These are phyloP conservation scores for Callyntrura guangdongensis DNA, from an alignment of 2,888 invertebrate species.

Conservation along the genomic window DNA sequence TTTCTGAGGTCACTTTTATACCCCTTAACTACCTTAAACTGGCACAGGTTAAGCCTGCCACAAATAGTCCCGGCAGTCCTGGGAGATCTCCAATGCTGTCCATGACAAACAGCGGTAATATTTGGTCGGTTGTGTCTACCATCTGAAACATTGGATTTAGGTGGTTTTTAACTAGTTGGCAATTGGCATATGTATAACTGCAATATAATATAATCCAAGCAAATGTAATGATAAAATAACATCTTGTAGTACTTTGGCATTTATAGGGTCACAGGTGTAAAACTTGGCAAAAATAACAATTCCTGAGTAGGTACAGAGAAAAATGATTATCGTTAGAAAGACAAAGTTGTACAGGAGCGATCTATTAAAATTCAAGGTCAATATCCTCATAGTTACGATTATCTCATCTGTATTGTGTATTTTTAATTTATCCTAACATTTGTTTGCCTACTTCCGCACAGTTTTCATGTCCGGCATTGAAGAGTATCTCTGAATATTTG, in stretches of 20 bases:
- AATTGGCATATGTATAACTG: too few species aligned
- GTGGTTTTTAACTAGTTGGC: too few species aligned
- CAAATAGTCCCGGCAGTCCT: slow-evolving; percentile 87
- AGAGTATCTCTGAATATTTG: slow-evolving; percentile 80
- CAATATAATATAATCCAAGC: too few species aligned
- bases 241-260: slow-evolving; percentile 87
- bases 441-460: slow-evolving; percentile 63
- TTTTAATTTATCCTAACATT: too few species aligned
- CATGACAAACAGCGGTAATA: slow-evolving; percentile 87
- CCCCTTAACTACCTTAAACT: slow-evolving; percentile 77
- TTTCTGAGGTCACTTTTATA: too few species aligned
- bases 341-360: slow-evolving; percentile 86
- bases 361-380: slow-evolving; percentile 22
- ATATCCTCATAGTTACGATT: too few species aligned
- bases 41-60: slow-evolving; percentile 78
- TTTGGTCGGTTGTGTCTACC: slow-evolving; percentile 88
- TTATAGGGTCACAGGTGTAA: slow-evolving; percentile 83
- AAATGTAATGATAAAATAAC: too few species aligned
- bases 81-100: slow-evolving; percentile 89
- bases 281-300: slow-evolving; percentile 92
- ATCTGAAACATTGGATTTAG: too few species aligned
- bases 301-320: slow-evolving; percentile 95
- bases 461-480: slow-evolving; percentile 74
- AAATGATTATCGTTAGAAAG: slow-evolving; percentile 92
- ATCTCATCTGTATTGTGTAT: too few species aligned